Percentiles rank a stretch among this genome's conserved stretches.
phyloP scores from a whole-genome alignment of 1,140 invertebrate genomes.

The Penaeus vannamei region DNA sequence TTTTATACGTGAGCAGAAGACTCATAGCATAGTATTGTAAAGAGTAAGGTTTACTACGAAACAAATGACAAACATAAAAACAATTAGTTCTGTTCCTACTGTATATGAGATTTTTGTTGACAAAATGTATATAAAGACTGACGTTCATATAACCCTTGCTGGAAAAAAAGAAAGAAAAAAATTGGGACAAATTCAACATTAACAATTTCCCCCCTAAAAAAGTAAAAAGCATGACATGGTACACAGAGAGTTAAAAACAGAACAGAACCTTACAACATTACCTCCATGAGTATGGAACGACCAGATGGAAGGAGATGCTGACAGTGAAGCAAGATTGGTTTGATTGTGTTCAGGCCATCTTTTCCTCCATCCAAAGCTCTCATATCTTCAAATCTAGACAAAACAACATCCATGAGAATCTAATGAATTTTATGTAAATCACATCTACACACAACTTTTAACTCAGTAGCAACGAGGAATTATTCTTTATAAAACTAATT shows the following conservation, averaged over 20 bases:
- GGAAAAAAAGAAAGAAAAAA: no score
- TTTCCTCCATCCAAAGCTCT: slow-evolving; percentile 77
- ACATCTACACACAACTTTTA: background rate
- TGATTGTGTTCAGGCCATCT: slow-evolving; percentile 77
- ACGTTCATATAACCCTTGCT: no score
- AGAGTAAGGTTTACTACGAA: no score
- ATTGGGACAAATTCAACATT: no score
- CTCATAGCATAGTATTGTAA: no score
- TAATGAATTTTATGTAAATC: background rate
- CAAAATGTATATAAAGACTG: no score
- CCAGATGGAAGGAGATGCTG: slow-evolving; percentile 6
- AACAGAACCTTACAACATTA: background rate
- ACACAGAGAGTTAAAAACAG: background rate
- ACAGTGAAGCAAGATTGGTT: slow-evolving; percentile 74
- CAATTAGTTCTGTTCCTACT: no score
- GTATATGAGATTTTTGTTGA: no score
- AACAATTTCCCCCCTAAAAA: no score
- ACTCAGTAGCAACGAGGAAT: background rate
- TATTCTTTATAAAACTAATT: background rate
- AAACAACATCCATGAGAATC: background rate
- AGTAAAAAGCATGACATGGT: background rate
- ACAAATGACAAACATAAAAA: no score
- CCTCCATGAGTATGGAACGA: background rate
- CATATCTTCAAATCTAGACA: slow-evolving; percentile 77
- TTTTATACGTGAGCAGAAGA: no score